Base-by-base conservation (phyloP, 2,888 invertebrate genomes). In the Germaria angustata region DNA sequence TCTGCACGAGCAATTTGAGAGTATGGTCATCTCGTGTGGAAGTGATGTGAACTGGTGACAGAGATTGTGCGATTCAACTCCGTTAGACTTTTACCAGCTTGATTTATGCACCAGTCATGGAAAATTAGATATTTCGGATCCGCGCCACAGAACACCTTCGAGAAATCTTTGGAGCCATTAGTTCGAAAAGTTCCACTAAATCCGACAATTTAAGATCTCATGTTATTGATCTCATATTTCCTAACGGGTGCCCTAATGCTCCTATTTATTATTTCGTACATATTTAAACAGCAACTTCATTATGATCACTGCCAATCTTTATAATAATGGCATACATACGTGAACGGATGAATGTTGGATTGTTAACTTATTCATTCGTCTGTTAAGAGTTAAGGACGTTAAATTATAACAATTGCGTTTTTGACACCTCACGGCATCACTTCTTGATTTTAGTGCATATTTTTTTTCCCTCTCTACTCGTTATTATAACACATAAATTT, bases 401-500 rank as follows among this genome's bases (percentile, higher is more conserved):
- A 81, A 81, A 81, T 81, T 81, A 81, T 76, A 76, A 76, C 80
- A 81, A 81, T 81, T 81, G 76, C 80, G 80, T 81, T 76, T 81
- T 81, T 81, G 80, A 81, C 80, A 81, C 80, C 80, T 81, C 80
- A 76, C 76, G 80, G 80, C 80, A 80, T 80, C 80, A 80, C 80
- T 76, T 80, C 76, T 81, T 81, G 65, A 72, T 78, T 63, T 77
- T 34, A 69, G 32, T 32, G 68, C 8, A 22, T 53, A 53, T 68
- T 68, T 41, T 53, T 53, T 68, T 68, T 41, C 17, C 24, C 20
- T 51, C 34, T 63, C 46, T 39, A 28, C 20, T 46, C 32, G 46
- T 57, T 71, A 59, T 72, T 66, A 72, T 78, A 46, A 41, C 49
- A 69, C 22, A 69, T 61, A 75, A 28, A 73, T 53, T 57, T 46